These are phyloP conservation scores for Drosophila emarginata DNA, from an alignment of 2,888 invertebrate species.

Conservation along the genomic window DNA sequence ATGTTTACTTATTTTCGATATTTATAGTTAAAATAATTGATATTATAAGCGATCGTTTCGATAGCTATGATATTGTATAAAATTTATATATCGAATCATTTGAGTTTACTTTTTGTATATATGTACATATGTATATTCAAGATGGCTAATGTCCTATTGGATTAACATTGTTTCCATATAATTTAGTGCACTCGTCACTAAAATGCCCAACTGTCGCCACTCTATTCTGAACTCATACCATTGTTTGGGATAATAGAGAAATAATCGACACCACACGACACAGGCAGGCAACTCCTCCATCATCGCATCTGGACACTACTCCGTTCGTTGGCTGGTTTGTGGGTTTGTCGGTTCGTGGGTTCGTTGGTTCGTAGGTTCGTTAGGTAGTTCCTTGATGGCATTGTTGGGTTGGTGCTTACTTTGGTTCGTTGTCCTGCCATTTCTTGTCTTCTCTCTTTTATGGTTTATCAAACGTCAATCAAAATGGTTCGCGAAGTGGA, in stretches of 20 bases:
- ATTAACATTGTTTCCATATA: not conserved
- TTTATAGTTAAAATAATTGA: not conserved
- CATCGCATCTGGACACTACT: constrained; percentile 3
- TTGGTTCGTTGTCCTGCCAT: constrained; percentile 9
- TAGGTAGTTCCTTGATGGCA: not conserved
- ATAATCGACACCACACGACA: not conserved
- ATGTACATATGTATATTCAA: not conserved
- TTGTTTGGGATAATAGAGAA: constrained; percentile 1
- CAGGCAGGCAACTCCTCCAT: not conserved
- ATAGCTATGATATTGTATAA: too few species aligned
- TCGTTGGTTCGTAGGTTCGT: too few species aligned
- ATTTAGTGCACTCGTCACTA: not conserved
- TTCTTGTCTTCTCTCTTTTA: constrained; percentile 23
- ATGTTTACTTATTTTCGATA: too few species aligned
- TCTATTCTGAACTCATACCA: not conserved
- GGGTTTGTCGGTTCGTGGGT: too few species aligned
- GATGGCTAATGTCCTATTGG: not conserved
- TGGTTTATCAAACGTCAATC: constrained; percentile 46
- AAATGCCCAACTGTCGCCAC: not conserved
- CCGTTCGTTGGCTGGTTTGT: not conserved
- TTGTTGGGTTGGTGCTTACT: not conserved
- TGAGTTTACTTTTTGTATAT: not conserved
- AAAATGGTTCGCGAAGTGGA: constrained; percentile 39
- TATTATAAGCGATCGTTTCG: not conserved
- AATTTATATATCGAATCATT: too few species aligned